phyloP scores from a whole-genome alignment of 2,113 vertebrate species.

The Myodes glareolus region DNA sequence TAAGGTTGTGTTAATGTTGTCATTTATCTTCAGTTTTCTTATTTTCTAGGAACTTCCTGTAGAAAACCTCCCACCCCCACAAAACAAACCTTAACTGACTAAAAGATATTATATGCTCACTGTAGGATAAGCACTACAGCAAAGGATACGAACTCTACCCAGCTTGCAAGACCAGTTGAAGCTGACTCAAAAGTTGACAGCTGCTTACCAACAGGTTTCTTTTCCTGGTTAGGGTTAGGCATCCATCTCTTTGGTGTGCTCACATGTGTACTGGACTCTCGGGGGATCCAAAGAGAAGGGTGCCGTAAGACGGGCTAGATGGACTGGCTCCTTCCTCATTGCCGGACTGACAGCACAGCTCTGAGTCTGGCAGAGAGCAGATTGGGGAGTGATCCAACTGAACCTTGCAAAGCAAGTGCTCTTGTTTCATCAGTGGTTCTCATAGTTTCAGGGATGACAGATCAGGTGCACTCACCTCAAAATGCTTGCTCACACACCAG shows the following conservation, averaged over 20 bases:
- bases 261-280: conserved; percentile 2
- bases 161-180: conserved; percentile 79
- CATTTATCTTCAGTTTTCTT: conserved; percentile 84
- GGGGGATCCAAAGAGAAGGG: conserved; percentile 61
- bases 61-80: conserved; percentile 79
- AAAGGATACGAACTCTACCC: conserved; percentile 81
- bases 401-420: conserved; percentile 77
- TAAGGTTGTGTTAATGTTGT: conserved; percentile 73
- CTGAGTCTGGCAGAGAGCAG: background rate
- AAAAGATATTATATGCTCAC: conserved; percentile 83
- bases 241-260: background rate
- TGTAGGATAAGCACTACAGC: conserved; percentile 83
- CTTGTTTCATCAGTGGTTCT: conserved; percentile 52
- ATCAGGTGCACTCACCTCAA: conserved; percentile 76
- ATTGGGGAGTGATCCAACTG: conserved; percentile 27
- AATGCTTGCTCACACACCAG: conserved; percentile 58
- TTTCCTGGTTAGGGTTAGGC: conserved; percentile 66
- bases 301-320: background rate
- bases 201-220: conserved; percentile 78
- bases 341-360: background rate
- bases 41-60: conserved; percentile 87
- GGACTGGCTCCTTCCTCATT: conserved; percentile 36
- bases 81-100: conserved; percentile 77
- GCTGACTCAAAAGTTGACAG: conserved; percentile 71
- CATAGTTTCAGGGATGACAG: conserved; percentile 78